phyloP scores from a whole-genome alignment of 1,140 invertebrate genomes.

The Cotesia typhae region DNA sequence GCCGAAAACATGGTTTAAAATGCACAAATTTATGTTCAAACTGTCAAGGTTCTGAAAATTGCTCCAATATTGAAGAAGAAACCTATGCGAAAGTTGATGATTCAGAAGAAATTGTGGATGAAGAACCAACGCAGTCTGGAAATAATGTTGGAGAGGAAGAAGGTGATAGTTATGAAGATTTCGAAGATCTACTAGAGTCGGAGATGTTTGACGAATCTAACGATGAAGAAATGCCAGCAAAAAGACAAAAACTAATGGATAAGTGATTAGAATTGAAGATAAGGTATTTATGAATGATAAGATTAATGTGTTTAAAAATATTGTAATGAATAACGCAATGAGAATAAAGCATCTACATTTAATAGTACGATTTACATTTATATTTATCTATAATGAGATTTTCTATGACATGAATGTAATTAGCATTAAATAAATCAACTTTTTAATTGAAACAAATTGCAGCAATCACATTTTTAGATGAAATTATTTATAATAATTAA shows the following conservation, averaged over 20 bases:
- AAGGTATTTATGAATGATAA: not conserved
- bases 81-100: not conserved
- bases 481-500: not conserved
- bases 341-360: no score
- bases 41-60: constrained; percentile 2
- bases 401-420: not conserved
- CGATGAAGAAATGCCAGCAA: not conserved
- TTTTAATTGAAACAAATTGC: not conserved
- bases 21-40: constrained; percentile 1
- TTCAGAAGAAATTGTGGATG: not conserved
- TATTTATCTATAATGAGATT: not conserved
- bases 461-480: not conserved
- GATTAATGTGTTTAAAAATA: no score
- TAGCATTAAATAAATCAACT: not conserved
- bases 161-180: constrained; percentile 1
- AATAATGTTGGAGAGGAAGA: not conserved
- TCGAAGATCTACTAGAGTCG: not conserved
- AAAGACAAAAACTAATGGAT: not conserved
- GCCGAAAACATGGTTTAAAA: constrained; percentile 30
- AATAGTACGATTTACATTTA: no score
- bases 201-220: not conserved
- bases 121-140: no score
- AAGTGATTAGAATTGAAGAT: not conserved
- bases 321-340: no score
- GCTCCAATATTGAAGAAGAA: not conserved